Conservation (phyloP, 2,113 vertebrate genomes). For the Polypterus bichir region DNA sequence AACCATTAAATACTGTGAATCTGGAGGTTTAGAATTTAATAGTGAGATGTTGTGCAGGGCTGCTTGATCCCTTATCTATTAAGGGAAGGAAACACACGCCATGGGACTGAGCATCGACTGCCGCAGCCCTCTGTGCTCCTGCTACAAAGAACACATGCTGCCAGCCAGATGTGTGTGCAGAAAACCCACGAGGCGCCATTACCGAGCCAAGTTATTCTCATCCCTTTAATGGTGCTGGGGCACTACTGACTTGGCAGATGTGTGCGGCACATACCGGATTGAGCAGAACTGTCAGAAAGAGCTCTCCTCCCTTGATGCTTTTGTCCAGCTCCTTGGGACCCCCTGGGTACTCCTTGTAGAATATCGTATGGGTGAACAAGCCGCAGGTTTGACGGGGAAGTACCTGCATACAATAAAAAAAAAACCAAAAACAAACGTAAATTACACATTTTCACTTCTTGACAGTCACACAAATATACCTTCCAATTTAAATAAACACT, state of each 20-base stretch:
- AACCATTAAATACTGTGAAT: no score
- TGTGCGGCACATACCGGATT: constrained; percentile 74
- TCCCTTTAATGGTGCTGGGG: neutral
- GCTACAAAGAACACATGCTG: neutral
- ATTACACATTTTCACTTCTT: neutral
- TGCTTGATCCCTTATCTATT: neutral
- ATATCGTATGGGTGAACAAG: constrained; percentile 94
- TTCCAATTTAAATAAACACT: no score
- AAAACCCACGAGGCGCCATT: neutral
- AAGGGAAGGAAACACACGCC: neutral
- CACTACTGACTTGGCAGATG: neutral
- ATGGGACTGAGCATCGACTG: neutral
- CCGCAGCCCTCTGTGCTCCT: neutral
- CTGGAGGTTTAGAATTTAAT: neutral
- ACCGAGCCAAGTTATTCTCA: neutral
- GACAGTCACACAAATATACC: no score
- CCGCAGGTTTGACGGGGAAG: constrained; percentile 94
- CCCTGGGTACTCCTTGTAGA: constrained; percentile 93
- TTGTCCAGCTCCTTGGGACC: constrained; percentile 88
- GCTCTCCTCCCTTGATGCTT: constrained; percentile 87
- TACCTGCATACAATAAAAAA: constrained; percentile 52
- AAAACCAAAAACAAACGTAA: constrained; percentile 5
- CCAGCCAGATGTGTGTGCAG: neutral
- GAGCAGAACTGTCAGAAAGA: constrained; percentile 87
- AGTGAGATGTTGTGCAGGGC: neutral